These are phyloP conservation scores for Protobothrops mucrosquamatus DNA, from an alignment of 2,113 vertebrate genomes.

Conservation along the genomic window DNA sequence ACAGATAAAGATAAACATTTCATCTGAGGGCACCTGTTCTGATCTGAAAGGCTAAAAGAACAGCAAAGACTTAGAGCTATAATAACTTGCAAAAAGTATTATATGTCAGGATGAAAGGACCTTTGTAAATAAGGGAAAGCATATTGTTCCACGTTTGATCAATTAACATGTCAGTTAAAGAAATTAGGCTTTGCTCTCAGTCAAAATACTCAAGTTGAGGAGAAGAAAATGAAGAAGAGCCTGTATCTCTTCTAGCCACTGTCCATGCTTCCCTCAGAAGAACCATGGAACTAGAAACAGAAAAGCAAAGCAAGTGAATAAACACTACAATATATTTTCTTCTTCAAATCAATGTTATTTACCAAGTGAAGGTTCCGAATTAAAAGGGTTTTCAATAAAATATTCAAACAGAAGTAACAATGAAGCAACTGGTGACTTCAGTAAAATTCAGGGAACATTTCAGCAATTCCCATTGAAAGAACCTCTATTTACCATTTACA, in stretches of 20 bases:
- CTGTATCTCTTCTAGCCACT: not conserved
- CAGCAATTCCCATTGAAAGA: not conserved
- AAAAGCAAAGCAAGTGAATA: conserved; percentile 55
- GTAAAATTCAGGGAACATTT: not conserved
- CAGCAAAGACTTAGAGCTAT: not conserved
- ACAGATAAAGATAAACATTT: not conserved
- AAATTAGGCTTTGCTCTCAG: not conserved
- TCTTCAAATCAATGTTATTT: conserved; percentile 38
- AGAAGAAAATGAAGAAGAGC: not conserved
- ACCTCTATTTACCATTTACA: not conserved
- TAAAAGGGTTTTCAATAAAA: not conserved
- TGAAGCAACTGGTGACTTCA: not conserved
- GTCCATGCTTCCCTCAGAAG: not conserved
- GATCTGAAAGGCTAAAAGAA: conserved; percentile 1
- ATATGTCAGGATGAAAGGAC: not conserved
- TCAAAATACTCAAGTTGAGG: not conserved
- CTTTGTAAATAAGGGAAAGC: not conserved
- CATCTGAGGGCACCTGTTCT: not conserved
- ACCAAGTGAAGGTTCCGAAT: not conserved
- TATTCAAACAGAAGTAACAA: not conserved
- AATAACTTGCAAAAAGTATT: not conserved
- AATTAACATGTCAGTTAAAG: not conserved
- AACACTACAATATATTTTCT: not conserved
- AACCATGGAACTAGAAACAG: conserved; percentile 27
- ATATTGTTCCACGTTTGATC: not conserved